phyloP scores from a whole-genome alignment of 2,113 vertebrate genomes.

The Petrocephalus zakoni region DNA sequence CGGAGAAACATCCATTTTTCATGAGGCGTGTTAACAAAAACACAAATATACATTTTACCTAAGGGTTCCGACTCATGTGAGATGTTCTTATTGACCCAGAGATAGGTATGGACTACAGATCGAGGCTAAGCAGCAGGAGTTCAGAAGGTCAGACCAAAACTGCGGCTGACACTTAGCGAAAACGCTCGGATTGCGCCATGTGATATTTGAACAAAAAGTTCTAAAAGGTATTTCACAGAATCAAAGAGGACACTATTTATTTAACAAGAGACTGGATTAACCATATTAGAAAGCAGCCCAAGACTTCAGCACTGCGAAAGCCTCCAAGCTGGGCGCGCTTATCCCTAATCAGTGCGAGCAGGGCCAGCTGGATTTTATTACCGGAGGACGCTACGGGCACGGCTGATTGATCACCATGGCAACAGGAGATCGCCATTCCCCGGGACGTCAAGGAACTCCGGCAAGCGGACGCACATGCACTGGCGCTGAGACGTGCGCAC shows the following conservation, averaged over 20 bases:
- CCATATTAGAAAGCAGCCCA: not conserved
- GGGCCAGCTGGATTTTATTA: constrained; percentile 9
- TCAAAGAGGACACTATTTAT: not conserved
- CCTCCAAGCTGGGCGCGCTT: not conserved
- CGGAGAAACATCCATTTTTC: not conserved
- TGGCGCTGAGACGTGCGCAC: not conserved
- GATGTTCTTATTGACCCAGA: not conserved
- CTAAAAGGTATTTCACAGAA: not conserved
- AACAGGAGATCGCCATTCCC: not conserved
- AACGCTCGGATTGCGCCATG: not conserved
- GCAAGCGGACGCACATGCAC: not conserved
- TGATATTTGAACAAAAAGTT: not conserved
- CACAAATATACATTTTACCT: not conserved
- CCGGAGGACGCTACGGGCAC: not conserved
- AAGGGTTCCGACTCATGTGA: not conserved
- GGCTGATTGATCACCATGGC: not conserved
- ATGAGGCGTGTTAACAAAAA: not conserved
- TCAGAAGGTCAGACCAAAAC: not conserved
- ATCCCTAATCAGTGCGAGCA: not conserved
- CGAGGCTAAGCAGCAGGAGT: not conserved
- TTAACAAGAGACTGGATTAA: not conserved
- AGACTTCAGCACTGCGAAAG: not conserved
- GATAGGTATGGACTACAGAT: not conserved
- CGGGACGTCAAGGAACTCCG: not conserved
- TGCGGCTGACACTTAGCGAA: not conserved